These are phyloP conservation scores for Tricholauxania praeusta DNA, from an alignment of 2,888 invertebrate species.

Conservation along the genomic window DNA sequence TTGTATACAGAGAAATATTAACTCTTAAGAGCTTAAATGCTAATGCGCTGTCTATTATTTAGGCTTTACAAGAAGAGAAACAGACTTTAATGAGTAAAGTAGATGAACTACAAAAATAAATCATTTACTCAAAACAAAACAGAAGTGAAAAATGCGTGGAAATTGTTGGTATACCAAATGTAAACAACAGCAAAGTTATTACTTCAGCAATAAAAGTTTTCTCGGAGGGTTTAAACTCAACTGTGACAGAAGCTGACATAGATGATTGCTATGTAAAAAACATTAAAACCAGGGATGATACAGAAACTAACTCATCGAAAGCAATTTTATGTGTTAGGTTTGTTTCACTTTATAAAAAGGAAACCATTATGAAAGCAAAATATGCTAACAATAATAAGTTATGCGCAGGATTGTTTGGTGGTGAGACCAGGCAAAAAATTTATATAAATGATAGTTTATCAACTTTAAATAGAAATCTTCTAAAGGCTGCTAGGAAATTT, in stretches of 20 bases:
- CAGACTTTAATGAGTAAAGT: background rate
- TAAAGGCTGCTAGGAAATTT: background rate
- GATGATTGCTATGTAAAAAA: background rate
- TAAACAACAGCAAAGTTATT: background rate
- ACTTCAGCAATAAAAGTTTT: background rate
- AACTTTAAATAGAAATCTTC: background rate
- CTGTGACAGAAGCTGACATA: background rate
- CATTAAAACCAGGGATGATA: background rate
- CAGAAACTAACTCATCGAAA: background rate
- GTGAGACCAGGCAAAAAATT: background rate
- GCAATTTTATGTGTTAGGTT: background rate
- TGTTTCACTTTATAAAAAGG: background rate
- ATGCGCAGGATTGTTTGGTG: background rate
- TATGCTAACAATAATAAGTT: background rate
- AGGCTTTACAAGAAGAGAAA: slow-evolving; percentile 4
- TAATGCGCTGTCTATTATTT: background rate
- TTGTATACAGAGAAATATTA: background rate
- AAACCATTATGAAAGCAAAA: too few species aligned
- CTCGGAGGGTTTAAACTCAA: background rate
- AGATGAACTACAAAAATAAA: background rate
- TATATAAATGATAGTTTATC: slow-evolving; percentile 11
- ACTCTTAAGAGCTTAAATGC: background rate
- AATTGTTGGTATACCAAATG: slow-evolving; percentile 1
- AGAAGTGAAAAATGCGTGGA: background rate
- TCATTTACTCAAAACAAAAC: background rate